phyloP scores from a whole-genome alignment of 2,113 vertebrate genomes.

The Kryptolebias marmoratus region DNA sequence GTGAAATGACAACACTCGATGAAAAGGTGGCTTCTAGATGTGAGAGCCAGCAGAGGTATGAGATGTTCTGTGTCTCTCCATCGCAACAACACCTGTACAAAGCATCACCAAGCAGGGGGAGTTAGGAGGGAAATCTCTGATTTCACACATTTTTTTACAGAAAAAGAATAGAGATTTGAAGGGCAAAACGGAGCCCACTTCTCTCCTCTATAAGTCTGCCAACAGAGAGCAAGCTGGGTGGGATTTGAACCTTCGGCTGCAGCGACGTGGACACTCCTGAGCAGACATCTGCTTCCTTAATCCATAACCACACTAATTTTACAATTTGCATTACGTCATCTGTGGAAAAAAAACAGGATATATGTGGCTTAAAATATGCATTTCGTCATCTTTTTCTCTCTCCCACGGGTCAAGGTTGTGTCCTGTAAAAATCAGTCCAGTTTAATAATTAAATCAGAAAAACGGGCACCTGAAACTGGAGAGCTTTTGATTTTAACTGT shows the following conservation, averaged over 20 bases:
- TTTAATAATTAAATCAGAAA: too few species aligned
- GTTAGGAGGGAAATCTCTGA: not conserved
- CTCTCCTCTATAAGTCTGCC: not conserved
- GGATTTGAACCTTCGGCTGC: conserved; percentile 9
- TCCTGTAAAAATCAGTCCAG: too few species aligned
- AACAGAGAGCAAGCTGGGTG: conserved; percentile 3
- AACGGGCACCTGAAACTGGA: too few species aligned
- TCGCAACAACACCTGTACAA: conserved; percentile 1
- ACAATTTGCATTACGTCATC: too few species aligned
- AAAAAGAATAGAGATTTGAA: not conserved
- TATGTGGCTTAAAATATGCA: too few species aligned
- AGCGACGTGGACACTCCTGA: too few species aligned
- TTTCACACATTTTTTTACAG: not conserved
- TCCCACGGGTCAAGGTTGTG: too few species aligned
- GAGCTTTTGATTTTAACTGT: too few species aligned
- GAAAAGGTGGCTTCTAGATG: conserved; percentile 20
- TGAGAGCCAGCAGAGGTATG: conserved; percentile 24
- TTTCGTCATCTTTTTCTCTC: too few species aligned
- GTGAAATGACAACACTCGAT: conserved; percentile 5
- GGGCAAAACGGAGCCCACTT: not conserved
- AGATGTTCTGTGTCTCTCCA: conserved; percentile 3
- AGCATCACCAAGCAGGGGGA: not conserved
- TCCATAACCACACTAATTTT: too few species aligned
- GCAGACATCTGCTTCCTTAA: too few species aligned
- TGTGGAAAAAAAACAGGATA: too few species aligned